Conservation (phyloP, 2,888 invertebrate genomes). For the Spilosoma lubricipeda region DNA sequence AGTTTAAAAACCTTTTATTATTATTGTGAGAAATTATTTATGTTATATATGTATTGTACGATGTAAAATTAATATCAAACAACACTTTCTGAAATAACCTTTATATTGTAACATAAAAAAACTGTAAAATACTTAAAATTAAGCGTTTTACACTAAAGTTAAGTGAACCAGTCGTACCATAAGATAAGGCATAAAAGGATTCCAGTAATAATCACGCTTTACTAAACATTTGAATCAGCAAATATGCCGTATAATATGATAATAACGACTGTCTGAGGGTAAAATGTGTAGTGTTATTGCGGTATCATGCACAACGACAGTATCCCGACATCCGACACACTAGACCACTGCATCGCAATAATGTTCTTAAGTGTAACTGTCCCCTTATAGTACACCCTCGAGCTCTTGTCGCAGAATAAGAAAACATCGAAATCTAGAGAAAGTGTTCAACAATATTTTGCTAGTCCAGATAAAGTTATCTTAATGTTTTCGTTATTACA, state of each 20-base stretch:
- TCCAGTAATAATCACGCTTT: constrained; percentile 45
- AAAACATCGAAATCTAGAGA: constrained; percentile 38
- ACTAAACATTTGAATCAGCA: constrained; percentile 55
- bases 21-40: neutral
- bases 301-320: constrained; percentile 64
- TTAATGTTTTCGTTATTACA: constrained; percentile 20
- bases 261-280: constrained; percentile 64
- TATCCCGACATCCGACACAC: constrained; percentile 58
- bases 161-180: constrained; percentile 16
- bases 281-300: constrained; percentile 70
- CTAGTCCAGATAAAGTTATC: constrained; percentile 29
- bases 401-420: constrained; percentile 43
- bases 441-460: constrained; percentile 36
- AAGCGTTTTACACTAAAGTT: constrained; percentile 6
- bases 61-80: too few relatives aligned
- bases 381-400: constrained; percentile 54
- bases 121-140: neutral
- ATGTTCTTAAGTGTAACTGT: constrained; percentile 71
- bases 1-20: too few relatives aligned
- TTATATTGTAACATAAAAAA: too few relatives aligned
- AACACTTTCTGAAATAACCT: too few relatives aligned
- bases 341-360: constrained; percentile 66
- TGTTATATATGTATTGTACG: too few relatives aligned
- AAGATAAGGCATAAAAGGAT: constrained; percentile 32
- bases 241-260: constrained; percentile 54